These are phyloP conservation scores for Lepidothrix coronata DNA, from an alignment of 2,113 vertebrate genomes.

Conservation along the genomic window DNA sequence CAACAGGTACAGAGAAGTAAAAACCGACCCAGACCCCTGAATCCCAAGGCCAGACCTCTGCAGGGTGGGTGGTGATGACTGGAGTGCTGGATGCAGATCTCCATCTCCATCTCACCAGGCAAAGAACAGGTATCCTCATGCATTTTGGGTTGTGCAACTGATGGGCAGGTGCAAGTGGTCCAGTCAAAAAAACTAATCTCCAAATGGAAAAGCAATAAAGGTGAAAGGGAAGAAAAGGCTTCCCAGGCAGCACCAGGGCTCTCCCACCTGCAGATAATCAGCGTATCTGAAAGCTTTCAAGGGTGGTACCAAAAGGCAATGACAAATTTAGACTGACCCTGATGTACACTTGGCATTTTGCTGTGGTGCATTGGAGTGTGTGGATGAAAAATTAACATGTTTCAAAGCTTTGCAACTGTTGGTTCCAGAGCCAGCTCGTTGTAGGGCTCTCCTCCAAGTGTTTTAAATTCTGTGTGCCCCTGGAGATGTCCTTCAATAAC, in stretches of 20 bases:
- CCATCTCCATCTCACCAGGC: background rate
- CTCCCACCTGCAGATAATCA: background rate
- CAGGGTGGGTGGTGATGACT: background rate
- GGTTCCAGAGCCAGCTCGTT: background rate
- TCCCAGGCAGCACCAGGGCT: background rate
- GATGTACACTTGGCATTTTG: background rate
- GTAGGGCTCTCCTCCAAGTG: background rate
- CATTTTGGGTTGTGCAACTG: background rate
- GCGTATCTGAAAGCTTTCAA: slow-evolving; percentile 7
- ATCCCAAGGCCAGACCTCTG: background rate
- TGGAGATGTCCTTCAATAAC: background rate
- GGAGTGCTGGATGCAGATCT: background rate
- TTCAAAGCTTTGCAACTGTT: background rate
- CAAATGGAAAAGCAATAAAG: background rate
- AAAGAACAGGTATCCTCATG: background rate
- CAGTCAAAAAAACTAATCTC: background rate
- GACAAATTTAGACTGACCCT: slow-evolving; percentile 4
- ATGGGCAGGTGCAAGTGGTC: background rate
- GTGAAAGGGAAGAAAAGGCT: background rate
- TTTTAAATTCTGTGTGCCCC: background rate
- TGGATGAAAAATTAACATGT: background rate
- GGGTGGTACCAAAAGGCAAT: background rate
- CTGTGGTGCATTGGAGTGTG: background rate
- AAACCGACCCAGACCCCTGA: background rate
- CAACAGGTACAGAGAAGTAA: background rate